Evolutionary conservation across 2,888 invertebrate genomes (phyloP).

Genomic region (Lamproptera curius): DNA sequence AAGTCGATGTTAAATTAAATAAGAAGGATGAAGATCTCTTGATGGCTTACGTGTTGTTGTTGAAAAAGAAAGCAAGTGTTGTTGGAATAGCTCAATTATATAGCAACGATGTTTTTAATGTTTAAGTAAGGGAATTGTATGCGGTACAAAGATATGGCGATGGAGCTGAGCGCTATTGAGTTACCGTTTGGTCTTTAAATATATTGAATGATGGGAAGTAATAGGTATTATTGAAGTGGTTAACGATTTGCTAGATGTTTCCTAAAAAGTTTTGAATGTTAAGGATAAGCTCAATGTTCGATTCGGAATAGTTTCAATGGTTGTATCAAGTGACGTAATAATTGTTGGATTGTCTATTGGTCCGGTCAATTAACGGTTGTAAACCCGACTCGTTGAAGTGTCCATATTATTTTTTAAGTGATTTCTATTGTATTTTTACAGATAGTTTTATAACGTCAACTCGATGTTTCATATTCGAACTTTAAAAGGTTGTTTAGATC

Average conservation of each 20-base stretch:
- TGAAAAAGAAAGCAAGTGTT: slow-evolving; percentile 13
- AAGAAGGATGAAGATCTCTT: slow-evolving; percentile 25
- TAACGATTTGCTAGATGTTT: slow-evolving; percentile 44
- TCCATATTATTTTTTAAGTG: slow-evolving; percentile 67
- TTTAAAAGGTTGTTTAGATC: slow-evolving; percentile 38
- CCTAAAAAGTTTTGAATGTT: slow-evolving; percentile 45
- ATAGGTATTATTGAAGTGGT: slow-evolving; percentile 24
- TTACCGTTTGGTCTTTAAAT: neutral
- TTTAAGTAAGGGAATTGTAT: neutral
- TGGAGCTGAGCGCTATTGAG: neutral
- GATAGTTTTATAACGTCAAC: slow-evolving; percentile 37
- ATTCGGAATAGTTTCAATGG: slow-evolving; percentile 45
- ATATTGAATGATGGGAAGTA: neutral
- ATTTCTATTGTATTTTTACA: slow-evolving; percentile 41
- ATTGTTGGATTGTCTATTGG: slow-evolving; percentile 46
- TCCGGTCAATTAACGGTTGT: slow-evolving; percentile 67
- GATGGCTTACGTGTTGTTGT: slow-evolving; percentile 8
- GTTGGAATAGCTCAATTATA: slow-evolving; percentile 14
- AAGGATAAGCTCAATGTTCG: slow-evolving; percentile 51
- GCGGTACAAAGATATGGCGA: neutral
- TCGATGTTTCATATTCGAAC: slow-evolving; percentile 30
- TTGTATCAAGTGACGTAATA: slow-evolving; percentile 44
- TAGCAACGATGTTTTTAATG: slow-evolving; percentile 9
- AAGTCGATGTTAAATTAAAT: slow-evolving; percentile 23
- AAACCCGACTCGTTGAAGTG: slow-evolving; percentile 49